These are phyloP conservation scores for Pseudomyrmex concolor DNA, from an alignment of 1,140 invertebrate species.

Conservation along the genomic window DNA sequence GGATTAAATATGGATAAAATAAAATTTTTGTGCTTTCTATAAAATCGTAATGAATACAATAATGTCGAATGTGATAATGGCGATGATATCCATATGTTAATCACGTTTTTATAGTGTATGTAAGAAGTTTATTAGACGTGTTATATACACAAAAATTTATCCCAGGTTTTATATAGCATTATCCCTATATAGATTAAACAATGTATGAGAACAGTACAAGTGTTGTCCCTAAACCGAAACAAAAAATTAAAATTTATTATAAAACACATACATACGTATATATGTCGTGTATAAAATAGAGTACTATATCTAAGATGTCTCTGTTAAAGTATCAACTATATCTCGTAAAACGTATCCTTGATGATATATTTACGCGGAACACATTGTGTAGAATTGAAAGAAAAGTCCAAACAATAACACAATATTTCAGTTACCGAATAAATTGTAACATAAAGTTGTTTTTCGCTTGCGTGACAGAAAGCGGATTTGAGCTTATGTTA, in stretches of 20 bases:
- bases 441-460: constrained; percentile 14
- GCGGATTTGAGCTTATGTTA: background rate
- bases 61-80: constrained; percentile 16
- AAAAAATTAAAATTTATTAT: constrained; percentile 15
- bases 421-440: constrained; percentile 38
- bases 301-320: constrained; percentile 2
- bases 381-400: constrained; percentile 4
- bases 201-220: constrained; percentile 32
- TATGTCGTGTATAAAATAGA: constrained; percentile 14
- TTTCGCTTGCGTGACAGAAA: background rate
- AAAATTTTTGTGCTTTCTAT: constrained; percentile 28
- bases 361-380: background rate
- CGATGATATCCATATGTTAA: constrained; percentile 8
- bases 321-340: too few relatives aligned
- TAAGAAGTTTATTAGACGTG: constrained; percentile 28
- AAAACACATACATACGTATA: constrained; percentile 4
- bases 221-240: constrained; percentile 9
- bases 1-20: constrained; percentile 6
- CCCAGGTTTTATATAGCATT: constrained; percentile 20
- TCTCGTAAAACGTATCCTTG: constrained; percentile 21
- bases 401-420: constrained; percentile 8
- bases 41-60: constrained; percentile 38
- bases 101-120: constrained; percentile 35
- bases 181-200: background rate
- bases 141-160: constrained; percentile 16